Percentiles rank a stretch among this genome's conserved stretches.
phyloP scores from a whole-genome alignment of 2,113 vertebrate species.

The Sinocyclocheilus rhinocerous region DNA sequence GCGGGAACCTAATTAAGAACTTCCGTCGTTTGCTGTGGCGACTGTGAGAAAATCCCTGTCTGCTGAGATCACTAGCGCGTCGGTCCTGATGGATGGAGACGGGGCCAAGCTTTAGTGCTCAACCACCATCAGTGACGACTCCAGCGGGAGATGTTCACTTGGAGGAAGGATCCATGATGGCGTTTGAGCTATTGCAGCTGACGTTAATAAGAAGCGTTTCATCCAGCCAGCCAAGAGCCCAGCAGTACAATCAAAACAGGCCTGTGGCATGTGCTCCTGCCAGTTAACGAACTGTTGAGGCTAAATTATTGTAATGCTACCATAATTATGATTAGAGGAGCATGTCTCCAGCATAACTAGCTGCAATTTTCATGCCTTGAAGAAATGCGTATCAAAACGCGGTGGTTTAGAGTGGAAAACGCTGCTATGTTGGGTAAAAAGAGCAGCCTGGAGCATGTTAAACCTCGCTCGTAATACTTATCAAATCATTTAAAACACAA shows the following conservation, averaged over 20 bases:
- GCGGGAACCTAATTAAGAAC: background rate
- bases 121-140: background rate
- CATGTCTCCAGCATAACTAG: slow-evolving; percentile 28
- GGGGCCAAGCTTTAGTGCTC: background rate
- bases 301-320: slow-evolving; percentile 48
- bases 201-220: slow-evolving; percentile 32
- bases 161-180: slow-evolving; percentile 1
- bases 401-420: slow-evolving; percentile 19
- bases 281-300: slow-evolving; percentile 23
- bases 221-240: slow-evolving; percentile 20
- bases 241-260: slow-evolving; percentile 46
- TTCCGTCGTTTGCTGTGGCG: background rate
- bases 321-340: slow-evolving; percentile 37
- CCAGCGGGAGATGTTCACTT: background rate
- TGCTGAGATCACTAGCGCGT: slow-evolving; percentile 18
- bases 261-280: slow-evolving; percentile 40
- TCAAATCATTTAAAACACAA: slow-evolving; percentile 6
- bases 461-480: background rate
- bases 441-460: background rate
- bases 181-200: slow-evolving; percentile 32
- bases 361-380: slow-evolving; percentile 44
- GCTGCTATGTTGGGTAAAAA: background rate
- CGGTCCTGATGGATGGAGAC: slow-evolving; percentile 20
- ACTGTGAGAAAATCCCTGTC: slow-evolving; percentile 6
- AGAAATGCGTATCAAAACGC: slow-evolving; percentile 36